Percentiles rank a stretch among this genome's conserved stretches.
Evolutionary conservation across 2,888 invertebrate species (phyloP).

Genomic region (Anoncus sp.): DNA sequence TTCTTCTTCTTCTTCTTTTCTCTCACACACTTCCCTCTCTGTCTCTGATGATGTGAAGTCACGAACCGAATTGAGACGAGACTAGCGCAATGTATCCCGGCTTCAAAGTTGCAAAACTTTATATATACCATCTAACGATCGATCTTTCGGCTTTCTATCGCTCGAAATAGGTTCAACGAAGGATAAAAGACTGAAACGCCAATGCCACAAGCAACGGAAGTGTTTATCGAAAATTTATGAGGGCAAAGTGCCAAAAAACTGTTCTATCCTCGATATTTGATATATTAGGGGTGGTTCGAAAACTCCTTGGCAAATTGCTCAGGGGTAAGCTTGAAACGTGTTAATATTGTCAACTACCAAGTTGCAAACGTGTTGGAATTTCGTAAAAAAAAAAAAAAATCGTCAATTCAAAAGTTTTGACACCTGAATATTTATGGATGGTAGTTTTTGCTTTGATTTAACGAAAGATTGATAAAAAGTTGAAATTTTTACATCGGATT

Average conservation of each 20-base stretch:
- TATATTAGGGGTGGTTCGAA: constrained; percentile 18
- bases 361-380: too few species aligned
- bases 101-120: constrained; percentile 26
- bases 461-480: too few species aligned
- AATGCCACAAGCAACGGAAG: constrained; percentile 21
- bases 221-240: constrained; percentile 69
- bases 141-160: constrained; percentile 17
- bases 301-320: background rate
- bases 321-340: background rate
- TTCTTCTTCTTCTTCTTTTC: constrained; percentile 37
- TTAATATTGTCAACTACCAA: too few species aligned
- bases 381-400: too few species aligned
- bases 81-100: constrained; percentile 14
- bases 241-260: constrained; percentile 67
- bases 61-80: constrained; percentile 19
- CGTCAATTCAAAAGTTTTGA: too few species aligned
- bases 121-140: constrained; percentile 21
- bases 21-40: constrained; percentile 45
- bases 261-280: constrained; percentile 24
- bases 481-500: too few species aligned
- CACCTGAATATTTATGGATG: too few species aligned
- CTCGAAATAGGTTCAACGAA: constrained; percentile 23
- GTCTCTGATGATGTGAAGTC: constrained; percentile 13
- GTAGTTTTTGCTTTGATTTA: too few species aligned
- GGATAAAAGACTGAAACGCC: constrained; percentile 8